Evolutionary conservation across 2,113 vertebrate species (phyloP).

Genomic region (Machaerirhynchus nigripectus): DNA sequence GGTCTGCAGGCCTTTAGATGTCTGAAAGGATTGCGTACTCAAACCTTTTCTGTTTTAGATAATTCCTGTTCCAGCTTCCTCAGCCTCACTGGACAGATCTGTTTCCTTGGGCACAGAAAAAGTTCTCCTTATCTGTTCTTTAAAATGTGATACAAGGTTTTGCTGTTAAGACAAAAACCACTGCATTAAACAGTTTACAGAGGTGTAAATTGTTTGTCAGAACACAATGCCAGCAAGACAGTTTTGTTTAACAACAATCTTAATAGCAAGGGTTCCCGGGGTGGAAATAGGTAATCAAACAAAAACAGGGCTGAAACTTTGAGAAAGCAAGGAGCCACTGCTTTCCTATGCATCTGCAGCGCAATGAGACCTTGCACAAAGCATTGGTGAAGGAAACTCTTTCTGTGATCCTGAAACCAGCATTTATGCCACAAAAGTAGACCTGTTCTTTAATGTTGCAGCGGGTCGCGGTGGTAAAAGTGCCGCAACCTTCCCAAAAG

Average conservation of each 20-base stretch:
- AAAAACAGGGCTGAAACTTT: background rate
- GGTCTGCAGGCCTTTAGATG: background rate
- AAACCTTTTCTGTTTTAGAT: background rate
- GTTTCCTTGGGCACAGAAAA: conserved; percentile 3
- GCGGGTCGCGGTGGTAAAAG: no score
- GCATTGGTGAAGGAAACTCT: background rate
- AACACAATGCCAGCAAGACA: conserved; percentile 49
- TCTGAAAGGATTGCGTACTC: background rate
- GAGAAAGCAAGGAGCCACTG: conserved; percentile 22
- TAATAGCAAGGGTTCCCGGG: conserved; percentile 53
- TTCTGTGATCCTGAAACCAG: background rate
- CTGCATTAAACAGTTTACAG: conserved; percentile 50
- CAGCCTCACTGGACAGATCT: background rate
- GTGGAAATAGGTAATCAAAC: conserved; percentile 55
- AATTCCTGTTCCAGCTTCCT: background rate
- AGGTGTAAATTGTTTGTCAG: conserved; percentile 65
- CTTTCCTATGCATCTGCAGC: background rate
- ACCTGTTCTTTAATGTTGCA: no score
- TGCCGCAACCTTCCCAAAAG: no score
- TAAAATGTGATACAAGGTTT: conserved; percentile 56
- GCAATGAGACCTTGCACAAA: background rate
- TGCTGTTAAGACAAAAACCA: conserved; percentile 48
- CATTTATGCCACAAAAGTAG: rapidly evolving
- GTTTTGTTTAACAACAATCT: conserved; percentile 59
- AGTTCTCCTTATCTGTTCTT: background rate